Evolutionary conservation across 2,113 vertebrate species (phyloP), one percentile per base, ranked within the genome.

Genomic region (Lagopus muta): DNA sequence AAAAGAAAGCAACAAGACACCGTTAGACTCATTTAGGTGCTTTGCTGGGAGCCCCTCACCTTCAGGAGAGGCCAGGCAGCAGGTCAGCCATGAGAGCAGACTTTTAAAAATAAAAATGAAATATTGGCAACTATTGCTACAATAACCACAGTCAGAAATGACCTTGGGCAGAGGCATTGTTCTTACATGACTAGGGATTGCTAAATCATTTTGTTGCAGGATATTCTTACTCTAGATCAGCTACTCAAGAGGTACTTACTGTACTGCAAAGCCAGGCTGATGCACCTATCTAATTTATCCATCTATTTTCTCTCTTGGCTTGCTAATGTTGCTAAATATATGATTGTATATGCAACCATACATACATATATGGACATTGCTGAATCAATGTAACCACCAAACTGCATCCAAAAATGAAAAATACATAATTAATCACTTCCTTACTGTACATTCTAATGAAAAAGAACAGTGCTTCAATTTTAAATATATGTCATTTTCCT

Each of bases 1-100:
- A 57, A 69, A 66, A 60, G 34, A 22, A 88, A 55, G 28, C 25
- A 7, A 22, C n/a, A 71, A 73, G 32, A 45, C 16, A 50, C n/a
- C 36, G n/a, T 61, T 77, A 28, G 11, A 18, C 10, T 54, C 18
- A 70, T 10, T 52, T 64, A 36, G n/a, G 36, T 67, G 48, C 32
- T 78, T 30, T 78, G 50, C 11, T 70, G 21, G 32, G 9, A 77
- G 24, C 4, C 10, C 80, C 50, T 88, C 20, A 8, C 40, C 32
- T 76, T 86, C 32, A 58, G 42, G n/a, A 62, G 60, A 57, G 28
- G 21, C 10, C 40, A 57, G 58, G 62, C 3, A 67, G 47, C 20
- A 81, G 70, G 38, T 40, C 17, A 52, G 14, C 17, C 0, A 0
- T 16, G 22, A 0, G 2, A 32, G 40, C 13, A 62, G 47, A 52